A percentile compares a stretch with the other conserved stretches of the same genome.
These are phyloP conservation scores for Thryonomys swinderianus DNA, from an alignment of 2,113 vertebrate genomes.

Conservation along the genomic window DNA sequence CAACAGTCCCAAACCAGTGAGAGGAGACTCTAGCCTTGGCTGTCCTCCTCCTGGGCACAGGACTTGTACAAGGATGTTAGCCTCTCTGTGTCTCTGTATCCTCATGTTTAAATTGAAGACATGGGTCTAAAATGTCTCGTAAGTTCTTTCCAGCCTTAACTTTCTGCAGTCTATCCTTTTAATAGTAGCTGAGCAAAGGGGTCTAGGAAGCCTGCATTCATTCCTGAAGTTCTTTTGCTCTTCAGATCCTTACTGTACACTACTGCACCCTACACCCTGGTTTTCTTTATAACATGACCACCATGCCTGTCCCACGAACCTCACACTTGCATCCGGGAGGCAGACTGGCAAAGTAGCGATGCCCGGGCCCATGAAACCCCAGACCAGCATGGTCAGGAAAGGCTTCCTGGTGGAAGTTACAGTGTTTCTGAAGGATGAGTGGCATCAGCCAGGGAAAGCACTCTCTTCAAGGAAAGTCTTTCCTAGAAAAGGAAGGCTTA, in stretches of 20 bases:
- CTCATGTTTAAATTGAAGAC: background rate
- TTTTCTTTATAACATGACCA: background rate
- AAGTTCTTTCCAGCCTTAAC: background rate
- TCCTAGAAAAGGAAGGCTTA: background rate
- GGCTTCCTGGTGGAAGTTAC: background rate
- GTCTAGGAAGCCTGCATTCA: background rate
- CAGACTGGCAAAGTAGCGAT: background rate
- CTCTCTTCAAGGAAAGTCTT: background rate
- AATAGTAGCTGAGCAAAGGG: background rate
- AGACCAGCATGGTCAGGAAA: background rate
- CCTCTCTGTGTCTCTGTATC: background rate
- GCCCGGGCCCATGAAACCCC: background rate
- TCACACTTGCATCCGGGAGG: background rate
- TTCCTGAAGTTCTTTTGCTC: background rate
- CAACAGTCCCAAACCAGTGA: background rate
- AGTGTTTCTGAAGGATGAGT: background rate
- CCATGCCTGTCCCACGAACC: background rate
- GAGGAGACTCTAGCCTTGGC: background rate
- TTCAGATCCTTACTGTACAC: background rate
- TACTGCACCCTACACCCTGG: background rate
- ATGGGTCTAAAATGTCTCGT: background rate
- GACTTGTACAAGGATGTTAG: background rate
- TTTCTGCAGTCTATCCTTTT: background rate
- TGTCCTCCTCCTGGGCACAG: background rate
- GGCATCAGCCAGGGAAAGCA: background rate